Conservation (phyloP, 2,113 vertebrate species). For the Panthera leo region DNA sequence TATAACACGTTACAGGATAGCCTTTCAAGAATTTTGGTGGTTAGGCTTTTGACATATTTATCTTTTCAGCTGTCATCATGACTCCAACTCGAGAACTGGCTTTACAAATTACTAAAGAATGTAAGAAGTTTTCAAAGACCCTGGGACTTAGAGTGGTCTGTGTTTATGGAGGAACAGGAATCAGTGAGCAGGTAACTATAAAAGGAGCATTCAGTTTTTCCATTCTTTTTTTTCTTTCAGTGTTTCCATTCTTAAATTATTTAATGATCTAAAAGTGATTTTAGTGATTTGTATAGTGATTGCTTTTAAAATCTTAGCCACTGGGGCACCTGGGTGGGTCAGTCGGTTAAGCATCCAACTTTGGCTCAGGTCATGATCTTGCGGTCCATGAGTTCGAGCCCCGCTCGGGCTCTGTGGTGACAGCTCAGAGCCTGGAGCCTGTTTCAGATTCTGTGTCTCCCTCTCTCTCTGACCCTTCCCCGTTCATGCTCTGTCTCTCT, state of each 20-base stretch:
- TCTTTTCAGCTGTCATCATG: slow-evolving; percentile 94
- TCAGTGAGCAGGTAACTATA: slow-evolving; percentile 95
- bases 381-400: no score
- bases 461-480: no score
- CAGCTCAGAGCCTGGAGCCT: no score
- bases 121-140: slow-evolving; percentile 98
- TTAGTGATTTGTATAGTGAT: slow-evolving; percentile 28
- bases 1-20: background rate
- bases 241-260: background rate
- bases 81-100: slow-evolving; percentile 98
- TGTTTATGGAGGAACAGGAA: slow-evolving; percentile 99
- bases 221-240: background rate
- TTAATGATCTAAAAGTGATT: slow-evolving; percentile 18
- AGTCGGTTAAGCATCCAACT: no score
- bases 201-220: slow-evolving; percentile 6
- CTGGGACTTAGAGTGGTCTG: slow-evolving; percentile 96
- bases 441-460: no score
- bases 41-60: slow-evolving; percentile 59
- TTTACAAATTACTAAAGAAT: slow-evolving; percentile 99
- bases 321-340: no score
- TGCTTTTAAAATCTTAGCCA: background rate
- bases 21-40: background rate
- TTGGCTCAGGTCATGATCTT: no score
- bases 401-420: no score
- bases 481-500: no score